These are phyloP conservation scores for Drosophila sp. DNA, from an alignment of 1,140 invertebrate genomes.

Conservation along the genomic window DNA sequence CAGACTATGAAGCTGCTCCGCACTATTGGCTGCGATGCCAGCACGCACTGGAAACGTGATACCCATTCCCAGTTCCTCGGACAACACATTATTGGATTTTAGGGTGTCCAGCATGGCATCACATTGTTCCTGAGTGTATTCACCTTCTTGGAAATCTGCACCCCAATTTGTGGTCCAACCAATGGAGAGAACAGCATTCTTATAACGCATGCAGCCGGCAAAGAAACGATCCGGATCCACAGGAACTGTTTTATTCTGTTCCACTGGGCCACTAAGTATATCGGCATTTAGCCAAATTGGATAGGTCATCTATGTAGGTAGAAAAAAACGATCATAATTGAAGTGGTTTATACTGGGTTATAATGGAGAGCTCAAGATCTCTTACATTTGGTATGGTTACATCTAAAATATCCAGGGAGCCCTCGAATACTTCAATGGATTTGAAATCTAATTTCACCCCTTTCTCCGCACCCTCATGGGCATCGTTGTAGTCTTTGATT, in stretches of 20 bases:
- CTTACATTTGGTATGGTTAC: constrained; percentile 68
- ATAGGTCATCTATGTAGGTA: constrained; percentile 85
- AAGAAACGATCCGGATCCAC: constrained; percentile 89
- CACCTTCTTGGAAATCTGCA: constrained; percentile 83
- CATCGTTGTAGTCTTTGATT: constrained; percentile 84
- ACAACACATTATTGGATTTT: constrained; percentile 62
- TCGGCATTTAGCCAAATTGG: constrained; percentile 96
- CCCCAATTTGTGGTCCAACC: constrained; percentile 93
- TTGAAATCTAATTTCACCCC: constrained; percentile 96
- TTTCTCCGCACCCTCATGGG: constrained; percentile 82
- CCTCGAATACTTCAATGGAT: constrained; percentile 89
- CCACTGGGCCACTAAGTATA: constrained; percentile 91
- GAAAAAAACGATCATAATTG: not conserved
- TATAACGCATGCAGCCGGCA: constrained; percentile 85
- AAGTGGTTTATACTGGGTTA: no score
- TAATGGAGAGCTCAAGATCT: not conserved
- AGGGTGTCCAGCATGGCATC: constrained; percentile 88
- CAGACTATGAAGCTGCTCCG: constrained; percentile 84
- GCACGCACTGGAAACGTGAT: constrained; percentile 94
- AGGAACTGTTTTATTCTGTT: constrained; percentile 84
- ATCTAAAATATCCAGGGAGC: constrained; percentile 85
- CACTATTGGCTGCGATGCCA: constrained; percentile 87
- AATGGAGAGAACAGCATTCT: constrained; percentile 88
- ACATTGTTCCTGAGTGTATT: constrained; percentile 88
- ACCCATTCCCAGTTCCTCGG: constrained; percentile 86